Conservation (phyloP, 2,797 vertebrate species). For the Hafferia zeledoni region DNA sequence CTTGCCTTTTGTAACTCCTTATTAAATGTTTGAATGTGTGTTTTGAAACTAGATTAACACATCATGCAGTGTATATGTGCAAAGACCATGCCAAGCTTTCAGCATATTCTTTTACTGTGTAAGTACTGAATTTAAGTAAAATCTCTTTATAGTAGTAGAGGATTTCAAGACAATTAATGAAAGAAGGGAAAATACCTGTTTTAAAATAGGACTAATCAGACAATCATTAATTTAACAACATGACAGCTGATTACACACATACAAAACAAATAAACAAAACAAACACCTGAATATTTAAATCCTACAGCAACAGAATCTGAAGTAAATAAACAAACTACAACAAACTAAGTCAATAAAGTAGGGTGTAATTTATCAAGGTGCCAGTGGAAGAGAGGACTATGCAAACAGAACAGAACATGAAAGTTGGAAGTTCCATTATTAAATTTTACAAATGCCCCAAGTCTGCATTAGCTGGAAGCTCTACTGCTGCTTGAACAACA, state of each 20-base stretch:
- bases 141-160: background rate
- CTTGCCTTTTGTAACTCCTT: background rate
- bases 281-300: background rate
- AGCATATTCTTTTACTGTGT: background rate
- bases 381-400: background rate
- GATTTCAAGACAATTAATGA: background rate
- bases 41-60: background rate
- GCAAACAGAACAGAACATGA: background rate
- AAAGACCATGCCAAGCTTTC: background rate
- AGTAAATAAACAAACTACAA: background rate
- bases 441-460: background rate
- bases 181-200: background rate
- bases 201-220: background rate
- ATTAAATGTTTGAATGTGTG: background rate
- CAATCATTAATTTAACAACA: background rate
- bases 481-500: background rate
- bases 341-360: background rate
- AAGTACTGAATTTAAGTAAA: background rate
- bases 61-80: rapidly evolving
- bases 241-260: background rate
- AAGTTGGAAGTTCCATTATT: background rate
- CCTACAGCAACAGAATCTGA: background rate
- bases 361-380: background rate
- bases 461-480: background rate
- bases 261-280: background rate